These are phyloP conservation scores for Girardia tigrina DNA, from an alignment of 2,888 invertebrate species.

Conservation along the genomic window DNA sequence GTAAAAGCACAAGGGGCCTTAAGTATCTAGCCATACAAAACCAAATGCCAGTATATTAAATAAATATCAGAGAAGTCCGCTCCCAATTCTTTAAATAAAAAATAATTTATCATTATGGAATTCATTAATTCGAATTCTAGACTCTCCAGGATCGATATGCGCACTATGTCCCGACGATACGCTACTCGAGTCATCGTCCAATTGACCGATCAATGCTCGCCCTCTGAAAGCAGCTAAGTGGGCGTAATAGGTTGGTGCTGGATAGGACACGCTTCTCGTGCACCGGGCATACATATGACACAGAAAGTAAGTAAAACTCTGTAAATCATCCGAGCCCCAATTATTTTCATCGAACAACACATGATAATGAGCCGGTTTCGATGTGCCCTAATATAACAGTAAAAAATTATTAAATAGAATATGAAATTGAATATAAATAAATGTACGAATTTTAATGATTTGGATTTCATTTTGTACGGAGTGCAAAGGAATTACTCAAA, in stretches of 20 bases:
- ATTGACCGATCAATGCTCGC: slow-evolving; percentile 30
- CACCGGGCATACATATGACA: slow-evolving; percentile 38
- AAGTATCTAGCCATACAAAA: no score
- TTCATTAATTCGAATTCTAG: not conserved
- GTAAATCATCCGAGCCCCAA: slow-evolving; percentile 38
- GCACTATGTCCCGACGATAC: not conserved
- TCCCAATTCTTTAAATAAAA: not conserved
- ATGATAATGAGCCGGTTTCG: slow-evolving; percentile 38
- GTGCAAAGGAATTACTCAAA: no score
- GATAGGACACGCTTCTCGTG: slow-evolving; percentile 38
- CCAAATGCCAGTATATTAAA: no score
- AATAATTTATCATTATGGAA: not conserved
- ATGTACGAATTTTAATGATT: no score
- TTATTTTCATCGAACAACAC: slow-evolving; percentile 39
- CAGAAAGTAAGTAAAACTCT: slow-evolving; percentile 38
- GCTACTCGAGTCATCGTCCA: slow-evolving; percentile 25
- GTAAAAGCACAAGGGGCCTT: no score
- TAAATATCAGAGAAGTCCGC: no score
- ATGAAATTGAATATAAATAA: not conserved
- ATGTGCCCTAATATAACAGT: slow-evolving; percentile 36
- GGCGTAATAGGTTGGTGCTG: slow-evolving; percentile 38
- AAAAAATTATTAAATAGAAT: slow-evolving; percentile 36
- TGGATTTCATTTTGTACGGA: no score
- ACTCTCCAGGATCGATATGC: not conserved
- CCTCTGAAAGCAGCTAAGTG: slow-evolving; percentile 38